phyloP scores from a whole-genome alignment of 30 jellyfish, hydroid and myxozoan genomes.

The Clytia hemisphaerica region DNA sequence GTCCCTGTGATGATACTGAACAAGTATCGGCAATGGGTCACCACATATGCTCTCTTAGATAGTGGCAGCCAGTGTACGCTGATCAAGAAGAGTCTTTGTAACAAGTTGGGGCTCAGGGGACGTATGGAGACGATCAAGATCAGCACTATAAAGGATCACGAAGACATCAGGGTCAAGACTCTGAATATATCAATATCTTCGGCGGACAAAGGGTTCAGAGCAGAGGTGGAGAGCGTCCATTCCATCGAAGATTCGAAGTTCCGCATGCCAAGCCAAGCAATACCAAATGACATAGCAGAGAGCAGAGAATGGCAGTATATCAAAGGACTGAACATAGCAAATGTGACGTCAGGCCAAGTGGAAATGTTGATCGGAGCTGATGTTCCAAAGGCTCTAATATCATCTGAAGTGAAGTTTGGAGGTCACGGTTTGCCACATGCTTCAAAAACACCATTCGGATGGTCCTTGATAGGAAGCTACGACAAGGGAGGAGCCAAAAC shows the following conservation, averaged over 20 bases:
- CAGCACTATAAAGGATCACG: constrained; percentile 8
- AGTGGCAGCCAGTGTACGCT: constrained; percentile 16
- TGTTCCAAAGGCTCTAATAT: background rate
- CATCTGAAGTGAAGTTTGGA: constrained; percentile 3
- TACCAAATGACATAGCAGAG: background rate
- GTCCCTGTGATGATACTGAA: constrained; percentile 4
- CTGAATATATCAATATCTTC: background rate
- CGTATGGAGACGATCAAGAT: background rate
- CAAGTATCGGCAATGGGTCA: background rate
- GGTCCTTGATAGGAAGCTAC: constrained; percentile 11
- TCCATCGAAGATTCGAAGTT: background rate
- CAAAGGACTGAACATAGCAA: background rate
- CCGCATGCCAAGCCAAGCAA: constrained; percentile 1
- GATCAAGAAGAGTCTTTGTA: background rate
- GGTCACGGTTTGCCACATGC: background rate
- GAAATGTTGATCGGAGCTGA: constrained; percentile 12
- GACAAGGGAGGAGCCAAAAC: background rate
- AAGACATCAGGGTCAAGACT: background rate
- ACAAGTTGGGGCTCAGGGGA: background rate
- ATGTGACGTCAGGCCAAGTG: background rate
- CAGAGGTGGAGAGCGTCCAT: background rate
- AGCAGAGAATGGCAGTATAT: background rate
- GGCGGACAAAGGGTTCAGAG: background rate
- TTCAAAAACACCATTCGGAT: constrained; percentile 4
- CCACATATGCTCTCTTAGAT: constrained; percentile 4